Evolutionary conservation across 2,113 vertebrate genomes (phyloP).

Genomic region (Candoia aspera): DNA sequence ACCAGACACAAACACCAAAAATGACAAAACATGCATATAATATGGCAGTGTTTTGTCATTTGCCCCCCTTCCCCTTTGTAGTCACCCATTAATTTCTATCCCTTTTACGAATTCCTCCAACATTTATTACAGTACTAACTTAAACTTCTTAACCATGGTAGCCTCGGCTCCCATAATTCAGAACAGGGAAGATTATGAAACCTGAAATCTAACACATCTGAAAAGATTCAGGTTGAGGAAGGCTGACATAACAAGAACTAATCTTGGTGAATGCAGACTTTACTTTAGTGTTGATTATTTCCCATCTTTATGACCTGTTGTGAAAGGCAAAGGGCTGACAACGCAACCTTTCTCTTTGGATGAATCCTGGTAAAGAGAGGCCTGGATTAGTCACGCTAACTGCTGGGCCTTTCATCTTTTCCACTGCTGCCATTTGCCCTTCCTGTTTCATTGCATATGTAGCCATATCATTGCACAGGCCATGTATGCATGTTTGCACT

Average conservation of each 20-base stretch:
- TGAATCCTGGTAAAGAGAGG: slow-evolving; percentile 9
- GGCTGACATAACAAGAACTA: background rate
- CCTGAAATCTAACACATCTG: background rate
- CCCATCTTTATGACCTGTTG: background rate
- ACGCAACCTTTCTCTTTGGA: slow-evolving; percentile 45
- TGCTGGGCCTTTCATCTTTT: background rate
- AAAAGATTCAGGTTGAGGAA: background rate
- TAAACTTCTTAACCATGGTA: background rate
- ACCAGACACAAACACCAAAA: background rate
- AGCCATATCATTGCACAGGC: background rate
- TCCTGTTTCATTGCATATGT: fast-evolving
- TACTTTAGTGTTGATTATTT: background rate
- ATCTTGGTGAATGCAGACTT: background rate
- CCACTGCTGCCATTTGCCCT: background rate
- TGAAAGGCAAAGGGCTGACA: slow-evolving; percentile 36
- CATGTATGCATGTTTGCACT: slow-evolving; percentile 9
- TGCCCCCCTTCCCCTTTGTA: background rate
- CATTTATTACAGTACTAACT: background rate
- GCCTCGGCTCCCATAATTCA: background rate
- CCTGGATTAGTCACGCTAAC: slow-evolving; percentile 26
- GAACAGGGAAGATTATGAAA: background rate
- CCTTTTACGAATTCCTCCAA: background rate
- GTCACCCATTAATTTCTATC: background rate
- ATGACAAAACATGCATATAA: background rate
- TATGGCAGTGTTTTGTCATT: background rate